Conservation (phyloP, 2,113 vertebrate species). For the Burhinus oedicnemus region DNA sequence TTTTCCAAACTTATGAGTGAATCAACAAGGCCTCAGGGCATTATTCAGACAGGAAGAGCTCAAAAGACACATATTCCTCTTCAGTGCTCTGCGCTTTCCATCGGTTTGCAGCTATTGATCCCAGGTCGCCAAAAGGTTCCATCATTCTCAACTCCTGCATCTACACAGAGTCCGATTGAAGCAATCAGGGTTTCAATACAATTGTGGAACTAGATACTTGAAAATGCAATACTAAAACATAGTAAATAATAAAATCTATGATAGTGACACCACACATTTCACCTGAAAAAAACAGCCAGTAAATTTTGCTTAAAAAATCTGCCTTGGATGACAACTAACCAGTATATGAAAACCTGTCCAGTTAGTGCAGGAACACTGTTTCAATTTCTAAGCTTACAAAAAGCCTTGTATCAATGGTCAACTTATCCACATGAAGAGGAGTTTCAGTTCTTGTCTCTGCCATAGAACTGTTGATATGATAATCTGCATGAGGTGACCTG, state of each 20-base stretch:
- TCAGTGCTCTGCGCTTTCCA: background rate
- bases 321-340: background rate
- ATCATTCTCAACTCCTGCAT: background rate
- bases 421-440: background rate
- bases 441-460: background rate
- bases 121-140: slow-evolving; percentile 13
- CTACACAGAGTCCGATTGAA: background rate
- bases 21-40: background rate
- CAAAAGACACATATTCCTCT: background rate
- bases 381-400: background rate
- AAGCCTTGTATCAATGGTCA: background rate
- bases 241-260: background rate
- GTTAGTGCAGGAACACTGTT: background rate
- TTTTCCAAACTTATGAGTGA: background rate
- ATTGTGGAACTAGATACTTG: background rate
- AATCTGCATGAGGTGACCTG: background rate
- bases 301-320: background rate
- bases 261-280: background rate
- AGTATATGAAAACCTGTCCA: background rate
- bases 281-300: background rate
- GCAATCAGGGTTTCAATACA: background rate
- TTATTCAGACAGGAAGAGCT: background rate
- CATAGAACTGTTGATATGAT: background rate
- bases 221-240: background rate
- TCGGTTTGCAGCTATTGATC: background rate